Evolutionary conservation across 2,113 vertebrate species (phyloP), one percentile per base, ranked within the genome.

Genomic region (Catharus minimus): DNA sequence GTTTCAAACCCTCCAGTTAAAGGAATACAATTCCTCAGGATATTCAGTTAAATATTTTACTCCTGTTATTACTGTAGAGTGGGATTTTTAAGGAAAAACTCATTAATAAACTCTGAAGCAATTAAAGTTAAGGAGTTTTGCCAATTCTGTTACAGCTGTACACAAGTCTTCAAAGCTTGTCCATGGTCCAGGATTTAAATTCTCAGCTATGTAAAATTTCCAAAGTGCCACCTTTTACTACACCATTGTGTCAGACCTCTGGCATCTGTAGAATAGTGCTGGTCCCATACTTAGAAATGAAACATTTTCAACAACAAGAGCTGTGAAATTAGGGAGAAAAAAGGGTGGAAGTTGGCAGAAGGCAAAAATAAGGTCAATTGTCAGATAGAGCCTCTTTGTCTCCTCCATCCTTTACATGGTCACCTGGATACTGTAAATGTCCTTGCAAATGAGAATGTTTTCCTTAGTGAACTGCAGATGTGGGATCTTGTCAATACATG

Each of bases 321-420:
- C 14, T 60, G 22, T 49, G 26, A 77, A 60, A 86, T 24, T 10
- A 27, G 15, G 28, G 4, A 5, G 32, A 32, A n/a, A 53, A 39
- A n/a, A 15, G 13, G 11, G 2, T 2, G 1, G 13, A 14, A 66
- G 10, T 1, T 36, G 5, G 2, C 2, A 8, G 12, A 11, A 67
- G 33, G 8, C 6, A 67, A 75, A 79, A 84, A n/a, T 20, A 68
- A 90, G 38, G 28, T 43, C 36, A 47, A 2, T 15, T 56, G 15
- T 57, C 41, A 80, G 20, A 32, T 0, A 49, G 13, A 52, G 13
- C 8, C 13, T 57, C 27, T n/a, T 69, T 47, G 26, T 36, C 71
- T 15, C 30, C 23, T 77, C 21, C 32, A 60, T 53, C 28, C n/a
- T 72, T 82, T 2, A 1, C 30, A 27, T 0, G 2, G 30, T 41